A percentile compares a stretch with the other conserved stretches of the same genome.
phyloP scores from a whole-genome alignment of 2,797 vertebrate genomes.

The Buphagus erythrorhynchus region DNA sequence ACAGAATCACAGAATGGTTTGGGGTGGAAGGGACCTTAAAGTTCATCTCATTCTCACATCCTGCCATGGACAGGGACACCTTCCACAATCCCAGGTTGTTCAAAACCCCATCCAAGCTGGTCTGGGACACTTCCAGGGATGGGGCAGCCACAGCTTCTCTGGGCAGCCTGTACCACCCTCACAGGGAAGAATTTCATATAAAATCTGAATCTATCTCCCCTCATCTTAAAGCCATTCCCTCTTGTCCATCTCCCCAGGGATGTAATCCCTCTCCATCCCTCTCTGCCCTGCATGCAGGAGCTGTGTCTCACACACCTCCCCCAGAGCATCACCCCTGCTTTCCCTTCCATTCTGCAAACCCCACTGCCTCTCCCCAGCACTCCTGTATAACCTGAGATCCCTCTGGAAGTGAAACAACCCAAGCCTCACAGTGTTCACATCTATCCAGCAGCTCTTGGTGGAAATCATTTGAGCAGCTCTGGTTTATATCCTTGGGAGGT shows the following conservation, averaged over 20 bases:
- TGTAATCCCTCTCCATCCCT: not conserved
- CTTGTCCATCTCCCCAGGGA: fast-evolving
- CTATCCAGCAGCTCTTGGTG: not conserved
- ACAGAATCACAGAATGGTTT: not conserved
- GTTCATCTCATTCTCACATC: not conserved
- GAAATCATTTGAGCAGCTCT: not conserved
- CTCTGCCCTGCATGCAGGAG: not conserved
- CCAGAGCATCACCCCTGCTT: not conserved
- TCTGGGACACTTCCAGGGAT: not conserved
- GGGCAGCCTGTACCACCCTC: not conserved
- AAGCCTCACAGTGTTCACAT: not conserved
- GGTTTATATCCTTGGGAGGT: not conserved
- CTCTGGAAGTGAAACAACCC: not conserved
- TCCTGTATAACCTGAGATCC: fast-evolving
- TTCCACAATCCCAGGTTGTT: not conserved
- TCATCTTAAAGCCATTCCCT: not conserved
- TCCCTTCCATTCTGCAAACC: not conserved
- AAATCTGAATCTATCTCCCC: not conserved
- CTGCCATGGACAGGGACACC: fast-evolving
- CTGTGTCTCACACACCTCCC: not conserved
- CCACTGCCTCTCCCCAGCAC: not conserved
- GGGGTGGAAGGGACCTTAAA: not conserved
- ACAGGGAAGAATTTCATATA: not conserved
- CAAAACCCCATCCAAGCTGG: not conserved
- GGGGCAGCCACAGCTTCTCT: not conserved